phyloP scores from a whole-genome alignment of 2,888 invertebrate species.

The Xestia xanthographa region DNA sequence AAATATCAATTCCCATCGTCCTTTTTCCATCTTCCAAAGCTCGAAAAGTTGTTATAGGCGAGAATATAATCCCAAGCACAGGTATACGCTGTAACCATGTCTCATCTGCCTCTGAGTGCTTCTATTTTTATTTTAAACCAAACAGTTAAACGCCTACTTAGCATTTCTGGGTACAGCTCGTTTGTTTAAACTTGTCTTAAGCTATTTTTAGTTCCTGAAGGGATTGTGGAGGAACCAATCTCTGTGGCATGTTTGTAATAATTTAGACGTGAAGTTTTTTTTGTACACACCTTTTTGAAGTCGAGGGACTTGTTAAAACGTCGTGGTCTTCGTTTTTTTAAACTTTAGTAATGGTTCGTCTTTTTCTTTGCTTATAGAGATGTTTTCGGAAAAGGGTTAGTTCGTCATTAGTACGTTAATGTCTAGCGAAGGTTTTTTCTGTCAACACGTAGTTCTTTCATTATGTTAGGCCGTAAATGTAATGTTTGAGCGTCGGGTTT shows the following conservation, averaged over 20 bases:
- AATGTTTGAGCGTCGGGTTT: neutral
- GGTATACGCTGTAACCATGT: slow-evolving; percentile 50
- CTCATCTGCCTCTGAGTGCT: slow-evolving; percentile 74
- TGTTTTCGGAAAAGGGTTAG: slow-evolving; percentile 49
- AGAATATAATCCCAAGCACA: slow-evolving; percentile 47
- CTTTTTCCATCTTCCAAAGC: neutral
- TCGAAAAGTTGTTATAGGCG: slow-evolving; percentile 3
- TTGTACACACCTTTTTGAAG: slow-evolving; percentile 63
- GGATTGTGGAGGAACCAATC: slow-evolving; percentile 70
- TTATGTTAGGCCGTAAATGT: neutral
- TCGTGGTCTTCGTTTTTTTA: slow-evolving; percentile 35
- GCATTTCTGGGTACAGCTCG: slow-evolving; percentile 81
- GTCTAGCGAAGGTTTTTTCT: slow-evolving; percentile 17
- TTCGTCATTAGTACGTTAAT: slow-evolving; percentile 46
- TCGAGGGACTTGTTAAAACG: slow-evolving; percentile 58
- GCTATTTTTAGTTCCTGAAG: slow-evolving; percentile 84
- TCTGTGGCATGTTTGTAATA: slow-evolving; percentile 64
- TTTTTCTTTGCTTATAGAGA: slow-evolving; percentile 34
- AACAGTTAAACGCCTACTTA: slow-evolving; percentile 82
- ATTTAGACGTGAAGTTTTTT: slow-evolving; percentile 60
- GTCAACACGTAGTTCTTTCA: slow-evolving; percentile 34
- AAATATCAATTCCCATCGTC: no score
- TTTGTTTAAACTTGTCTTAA: slow-evolving; percentile 74
- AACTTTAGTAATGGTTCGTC: slow-evolving; percentile 36
- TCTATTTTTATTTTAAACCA: slow-evolving; percentile 85